Conservation (phyloP, 2,888 invertebrate genomes). For the Kryphioiulus occultus region DNA sequence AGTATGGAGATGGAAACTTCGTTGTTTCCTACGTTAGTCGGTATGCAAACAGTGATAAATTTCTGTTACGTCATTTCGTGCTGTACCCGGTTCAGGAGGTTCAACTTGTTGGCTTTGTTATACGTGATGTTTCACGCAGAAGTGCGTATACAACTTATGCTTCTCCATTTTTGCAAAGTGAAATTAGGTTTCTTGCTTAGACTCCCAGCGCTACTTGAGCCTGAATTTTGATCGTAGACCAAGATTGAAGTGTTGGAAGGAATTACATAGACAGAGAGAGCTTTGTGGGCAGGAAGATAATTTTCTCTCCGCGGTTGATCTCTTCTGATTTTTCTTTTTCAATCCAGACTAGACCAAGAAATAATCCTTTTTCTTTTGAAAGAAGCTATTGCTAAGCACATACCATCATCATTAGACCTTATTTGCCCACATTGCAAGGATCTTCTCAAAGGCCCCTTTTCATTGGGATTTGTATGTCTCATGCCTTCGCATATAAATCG, state of each 20-base stretch:
- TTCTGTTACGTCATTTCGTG: neutral
- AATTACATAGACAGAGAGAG: constrained; percentile 29
- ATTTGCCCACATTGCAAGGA: constrained; percentile 19
- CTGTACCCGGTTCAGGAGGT: neutral
- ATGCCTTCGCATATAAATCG: constrained; percentile 38
- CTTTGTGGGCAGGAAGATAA: constrained; percentile 38
- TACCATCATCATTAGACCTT: constrained; percentile 32
- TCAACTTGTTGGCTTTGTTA: neutral
- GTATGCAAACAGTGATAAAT: neutral
- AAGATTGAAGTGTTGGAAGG: constrained; percentile 34
- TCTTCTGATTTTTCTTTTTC: constrained; percentile 39
- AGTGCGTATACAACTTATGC: neutral
- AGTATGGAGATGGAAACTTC: neutral
- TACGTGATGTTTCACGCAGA: neutral
- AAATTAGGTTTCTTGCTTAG: constrained; percentile 36
- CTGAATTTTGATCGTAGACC: constrained; percentile 20
- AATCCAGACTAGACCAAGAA: constrained; percentile 21
- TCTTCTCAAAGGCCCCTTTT: constrained; percentile 17
- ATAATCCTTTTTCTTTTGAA: constrained; percentile 38
- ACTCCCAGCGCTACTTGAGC: neutral
- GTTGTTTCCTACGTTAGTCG: neutral
- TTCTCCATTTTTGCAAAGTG: neutral
- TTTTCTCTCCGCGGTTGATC: constrained; percentile 27
- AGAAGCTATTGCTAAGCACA: neutral
- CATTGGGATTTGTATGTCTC: constrained; percentile 14